Evolutionary conservation across 2,797 vertebrate species (phyloP).

Genomic region (Hyperoplus immaculatus): DNA sequence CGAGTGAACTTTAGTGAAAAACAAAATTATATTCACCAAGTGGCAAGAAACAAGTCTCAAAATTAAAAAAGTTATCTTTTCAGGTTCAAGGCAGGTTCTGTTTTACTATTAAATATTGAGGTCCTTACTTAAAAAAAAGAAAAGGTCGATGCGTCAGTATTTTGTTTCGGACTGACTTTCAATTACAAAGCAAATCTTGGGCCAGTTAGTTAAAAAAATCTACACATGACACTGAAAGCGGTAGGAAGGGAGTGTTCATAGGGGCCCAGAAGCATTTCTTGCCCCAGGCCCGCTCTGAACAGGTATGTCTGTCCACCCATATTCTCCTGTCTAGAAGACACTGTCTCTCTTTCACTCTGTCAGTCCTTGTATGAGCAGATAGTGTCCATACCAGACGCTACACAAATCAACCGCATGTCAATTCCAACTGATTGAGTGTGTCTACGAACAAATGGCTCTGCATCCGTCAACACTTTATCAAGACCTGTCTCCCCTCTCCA

Average conservation of each 20-base stretch:
- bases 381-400: neutral
- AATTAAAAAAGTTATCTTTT: neutral
- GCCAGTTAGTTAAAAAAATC: no score
- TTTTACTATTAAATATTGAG: neutral
- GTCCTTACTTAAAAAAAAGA: neutral
- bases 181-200: neutral
- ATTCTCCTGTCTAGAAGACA: no score
- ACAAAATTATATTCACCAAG: neutral
- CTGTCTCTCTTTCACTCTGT: no score
- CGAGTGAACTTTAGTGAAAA: no score
- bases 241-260: no score
- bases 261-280: no score
- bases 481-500: neutral
- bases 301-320: no score
- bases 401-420: constrained; percentile 10
- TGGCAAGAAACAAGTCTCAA: neutral
- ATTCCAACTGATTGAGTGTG: neutral
- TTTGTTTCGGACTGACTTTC: neutral
- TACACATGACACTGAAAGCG: no score
- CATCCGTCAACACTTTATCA: neutral
- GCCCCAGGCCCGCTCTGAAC: no score
- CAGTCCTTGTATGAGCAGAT: neutral
- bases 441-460: neutral
- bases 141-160: neutral
- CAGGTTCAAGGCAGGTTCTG: neutral